A percentile compares a stretch with the other conserved stretches of the same genome.
Evolutionary conservation across 2,113 vertebrate genomes (phyloP).

Genomic region (Nibea coibor): DNA sequence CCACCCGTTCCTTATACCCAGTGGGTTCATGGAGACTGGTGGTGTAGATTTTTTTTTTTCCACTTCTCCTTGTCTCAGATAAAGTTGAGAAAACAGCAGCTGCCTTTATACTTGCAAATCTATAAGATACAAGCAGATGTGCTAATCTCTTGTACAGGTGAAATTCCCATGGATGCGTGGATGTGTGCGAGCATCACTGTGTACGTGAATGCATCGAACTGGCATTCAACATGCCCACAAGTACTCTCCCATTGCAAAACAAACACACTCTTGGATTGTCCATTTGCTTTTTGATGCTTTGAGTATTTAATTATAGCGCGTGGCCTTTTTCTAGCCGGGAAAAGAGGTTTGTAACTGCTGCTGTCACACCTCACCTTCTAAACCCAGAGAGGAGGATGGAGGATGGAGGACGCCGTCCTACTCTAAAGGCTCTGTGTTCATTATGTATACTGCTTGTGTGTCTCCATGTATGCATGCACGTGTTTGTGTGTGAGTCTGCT

Average conservation of each 20-base stretch:
- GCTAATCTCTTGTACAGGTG: conserved; percentile 48
- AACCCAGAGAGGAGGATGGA: conserved; percentile 30
- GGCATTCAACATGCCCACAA: background rate
- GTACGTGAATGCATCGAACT: background rate
- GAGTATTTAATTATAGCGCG: background rate
- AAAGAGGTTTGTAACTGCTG: conserved; percentile 21
- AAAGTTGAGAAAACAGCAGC: conserved; percentile 72
- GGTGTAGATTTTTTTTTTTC: conserved; percentile 38
- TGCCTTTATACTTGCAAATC: conserved; percentile 61
- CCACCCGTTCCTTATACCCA: conserved; percentile 75
- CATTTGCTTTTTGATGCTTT: background rate
- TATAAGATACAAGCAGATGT: conserved; percentile 48
- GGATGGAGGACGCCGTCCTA: background rate
- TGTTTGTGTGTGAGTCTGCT: conserved; percentile 46
- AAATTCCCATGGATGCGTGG: conserved; percentile 25
- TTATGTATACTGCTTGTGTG: conserved; percentile 19
- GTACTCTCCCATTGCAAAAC: background rate
- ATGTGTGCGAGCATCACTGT: background rate
- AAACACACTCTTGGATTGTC: conserved; percentile 4
- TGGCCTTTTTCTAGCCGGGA: conserved; percentile 11
- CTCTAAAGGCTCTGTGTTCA: conserved; percentile 13
- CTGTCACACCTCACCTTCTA: conserved; percentile 36
- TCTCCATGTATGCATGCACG: conserved; percentile 25
- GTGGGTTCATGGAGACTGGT: conserved; percentile 69
- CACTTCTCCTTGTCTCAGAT: conserved; percentile 57